Conservation (phyloP, 2,888 invertebrate genomes). For the Drosophila borborema region DNA sequence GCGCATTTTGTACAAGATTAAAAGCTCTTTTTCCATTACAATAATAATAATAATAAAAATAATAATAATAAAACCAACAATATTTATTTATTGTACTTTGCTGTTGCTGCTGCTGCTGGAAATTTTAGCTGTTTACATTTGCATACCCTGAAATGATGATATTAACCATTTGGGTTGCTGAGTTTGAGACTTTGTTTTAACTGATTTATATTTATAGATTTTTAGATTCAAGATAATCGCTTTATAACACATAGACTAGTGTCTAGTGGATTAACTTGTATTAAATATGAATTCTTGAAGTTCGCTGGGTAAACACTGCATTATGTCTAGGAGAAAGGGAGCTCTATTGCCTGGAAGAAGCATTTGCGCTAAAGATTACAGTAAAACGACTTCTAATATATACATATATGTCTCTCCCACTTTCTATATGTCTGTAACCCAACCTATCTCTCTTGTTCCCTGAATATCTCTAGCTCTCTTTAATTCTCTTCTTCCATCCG, state of each 20-base stretch:
- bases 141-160: not conserved
- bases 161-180: not conserved
- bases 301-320: no score
- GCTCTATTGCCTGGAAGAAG: no score
- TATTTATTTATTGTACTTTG: not conserved
- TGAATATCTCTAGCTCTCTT: no score
- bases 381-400: no score
- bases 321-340: no score
- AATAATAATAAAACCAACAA: not conserved
- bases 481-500: not conserved
- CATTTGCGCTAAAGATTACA: no score
- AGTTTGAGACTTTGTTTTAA: no score
- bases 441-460: not conserved
- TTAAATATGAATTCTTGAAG: no score
- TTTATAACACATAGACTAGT: not conserved
- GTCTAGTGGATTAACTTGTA: no score
- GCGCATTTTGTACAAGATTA: conserved; percentile 8
- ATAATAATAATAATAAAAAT: conserved; percentile 8
- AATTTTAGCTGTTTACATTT: not conserved
- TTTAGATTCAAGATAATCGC: not conserved
- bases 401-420: not conserved
- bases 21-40: conserved; percentile 1
- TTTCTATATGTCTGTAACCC: not conserved
- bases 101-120: not conserved
- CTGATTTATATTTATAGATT: not conserved